Evolutionary conservation across 2,113 vertebrate species (phyloP), one percentile per base, ranked within the genome.

Genomic region (Clarias magur): DNA sequence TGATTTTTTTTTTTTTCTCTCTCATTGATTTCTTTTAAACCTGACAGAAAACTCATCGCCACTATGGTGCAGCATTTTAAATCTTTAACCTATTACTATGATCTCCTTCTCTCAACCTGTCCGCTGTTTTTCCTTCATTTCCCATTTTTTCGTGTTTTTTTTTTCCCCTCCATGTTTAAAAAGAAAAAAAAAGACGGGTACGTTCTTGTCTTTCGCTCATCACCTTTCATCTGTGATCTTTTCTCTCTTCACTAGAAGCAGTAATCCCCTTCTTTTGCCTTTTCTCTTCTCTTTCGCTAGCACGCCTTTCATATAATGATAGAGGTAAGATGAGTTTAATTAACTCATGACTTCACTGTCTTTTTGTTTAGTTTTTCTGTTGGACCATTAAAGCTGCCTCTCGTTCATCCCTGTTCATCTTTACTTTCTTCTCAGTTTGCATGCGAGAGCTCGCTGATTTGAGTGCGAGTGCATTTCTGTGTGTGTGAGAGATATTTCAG

Each of bases 301-400:
- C 98, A 98, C 92, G 97, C 98, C 96, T 99, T 99, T 99, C 98
- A 99, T 96, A 99, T 99, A 96, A 99, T 98, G 98, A 98, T 99
- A 95, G 98, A 99, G 98, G 97, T 99, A 99, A 99, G 98, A 96
- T 94, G 92, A 94, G 93, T 94, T 96, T 94, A 93, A 92, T 92
- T 93, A 91, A 93, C 91, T 92, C 93, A 91, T 65, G 90, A 92
- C 81, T 85, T 89, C 59, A 70, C 70, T 78, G 48, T 56, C 53
- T 76, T 1, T 54, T 85, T 91, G 81, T 93, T 91, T 88, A 87
- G 87, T 91, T 90, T 89, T 89, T 30, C 27, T 59, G 21, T 59
- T 84, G 87, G 10, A 54, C 82, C 67, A 76, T 83, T 73, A 48
- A 57, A 21, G 8, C 34, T 30, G 25, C 23, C 10, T 27, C 54